phyloP scores from a whole-genome alignment of 2,113 vertebrate species.

The Calonectris borealis region DNA sequence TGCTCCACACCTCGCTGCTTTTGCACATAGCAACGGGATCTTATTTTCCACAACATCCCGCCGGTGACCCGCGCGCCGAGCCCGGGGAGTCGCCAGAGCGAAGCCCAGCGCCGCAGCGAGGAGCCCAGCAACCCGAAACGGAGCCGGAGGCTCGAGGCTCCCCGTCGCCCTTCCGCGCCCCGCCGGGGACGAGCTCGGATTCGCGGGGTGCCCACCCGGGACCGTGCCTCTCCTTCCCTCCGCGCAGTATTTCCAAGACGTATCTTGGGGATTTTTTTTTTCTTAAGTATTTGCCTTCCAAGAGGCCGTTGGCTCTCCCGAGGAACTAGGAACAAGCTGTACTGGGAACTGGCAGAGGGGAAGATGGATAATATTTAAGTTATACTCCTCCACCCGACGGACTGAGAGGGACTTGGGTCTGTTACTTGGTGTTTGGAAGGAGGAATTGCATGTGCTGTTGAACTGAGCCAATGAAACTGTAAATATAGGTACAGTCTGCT shows the following conservation, averaged over 20 bases:
- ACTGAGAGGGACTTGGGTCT: slow-evolving; percentile 72
- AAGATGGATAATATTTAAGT: slow-evolving; percentile 26
- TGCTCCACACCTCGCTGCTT: slow-evolving; percentile 77
- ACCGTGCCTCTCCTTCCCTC: slow-evolving; percentile 38
- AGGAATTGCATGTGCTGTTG: slow-evolving; percentile 61
- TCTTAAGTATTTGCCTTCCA: slow-evolving; percentile 17
- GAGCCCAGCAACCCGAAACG: not conserved
- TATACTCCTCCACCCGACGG: slow-evolving; percentile 40
- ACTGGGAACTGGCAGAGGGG: slow-evolving; percentile 4
- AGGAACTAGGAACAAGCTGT: slow-evolving; percentile 2
- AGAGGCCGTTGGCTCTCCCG: not conserved
- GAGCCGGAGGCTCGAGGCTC: not conserved
- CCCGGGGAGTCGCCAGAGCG: slow-evolving; percentile 5
- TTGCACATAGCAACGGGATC: slow-evolving; percentile 80
- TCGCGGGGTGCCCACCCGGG: not conserved
- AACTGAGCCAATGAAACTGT: slow-evolving; percentile 79
- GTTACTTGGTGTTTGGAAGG: slow-evolving; percentile 68
- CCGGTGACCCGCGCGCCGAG: slow-evolving; percentile 40
- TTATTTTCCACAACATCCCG: slow-evolving; percentile 78
- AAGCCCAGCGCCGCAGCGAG: slow-evolving; percentile 54
- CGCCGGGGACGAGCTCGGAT: not conserved
- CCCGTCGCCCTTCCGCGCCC: not conserved
- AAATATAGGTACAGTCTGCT: slow-evolving; percentile 68
- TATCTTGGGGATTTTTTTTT: slow-evolving; percentile 18
- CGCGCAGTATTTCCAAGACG: slow-evolving; percentile 63